A percentile compares a stretch with the other conserved stretches of the same genome.
Evolutionary conservation across 2,797 vertebrate species (phyloP).

Genomic region (Gobio occitaniae): DNA sequence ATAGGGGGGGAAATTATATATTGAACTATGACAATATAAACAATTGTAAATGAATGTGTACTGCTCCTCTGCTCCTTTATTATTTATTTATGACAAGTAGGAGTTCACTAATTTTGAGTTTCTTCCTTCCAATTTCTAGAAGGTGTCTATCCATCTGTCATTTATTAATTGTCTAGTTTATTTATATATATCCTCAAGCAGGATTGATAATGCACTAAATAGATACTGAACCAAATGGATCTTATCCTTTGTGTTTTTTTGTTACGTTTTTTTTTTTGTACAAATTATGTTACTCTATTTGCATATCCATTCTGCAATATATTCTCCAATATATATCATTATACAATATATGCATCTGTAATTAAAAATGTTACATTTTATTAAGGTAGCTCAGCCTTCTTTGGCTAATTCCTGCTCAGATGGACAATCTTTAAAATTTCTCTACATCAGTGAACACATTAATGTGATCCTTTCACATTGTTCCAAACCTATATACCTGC

Average conservation of each 20-base stretch:
- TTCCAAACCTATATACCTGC: background rate
- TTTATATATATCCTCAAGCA: background rate
- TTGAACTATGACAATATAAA: background rate
- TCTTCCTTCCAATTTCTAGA: background rate
- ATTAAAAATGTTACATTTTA: background rate
- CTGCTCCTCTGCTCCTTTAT: background rate
- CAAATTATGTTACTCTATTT: background rate
- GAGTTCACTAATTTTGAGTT: too few species aligned
- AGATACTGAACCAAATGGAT: background rate
- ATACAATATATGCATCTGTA: background rate
- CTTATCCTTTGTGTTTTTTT: background rate
- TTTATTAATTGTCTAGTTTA: background rate
- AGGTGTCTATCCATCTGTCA: conserved; percentile 3
- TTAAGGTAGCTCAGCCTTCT: background rate
- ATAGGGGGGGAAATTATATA: background rate
- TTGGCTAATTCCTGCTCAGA: background rate
- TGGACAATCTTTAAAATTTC: background rate
- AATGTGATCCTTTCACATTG: background rate
- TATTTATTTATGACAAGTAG: background rate
- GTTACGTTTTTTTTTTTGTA: background rate
- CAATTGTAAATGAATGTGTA: background rate
- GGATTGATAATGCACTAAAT: background rate
- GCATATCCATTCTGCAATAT: background rate
- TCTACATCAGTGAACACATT: background rate
- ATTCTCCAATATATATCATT: background rate